Evolutionary conservation across 1,140 invertebrate genomes (phyloP), one percentile per base, ranked within the genome.

Genomic region (Leptopilina clavipes): DNA sequence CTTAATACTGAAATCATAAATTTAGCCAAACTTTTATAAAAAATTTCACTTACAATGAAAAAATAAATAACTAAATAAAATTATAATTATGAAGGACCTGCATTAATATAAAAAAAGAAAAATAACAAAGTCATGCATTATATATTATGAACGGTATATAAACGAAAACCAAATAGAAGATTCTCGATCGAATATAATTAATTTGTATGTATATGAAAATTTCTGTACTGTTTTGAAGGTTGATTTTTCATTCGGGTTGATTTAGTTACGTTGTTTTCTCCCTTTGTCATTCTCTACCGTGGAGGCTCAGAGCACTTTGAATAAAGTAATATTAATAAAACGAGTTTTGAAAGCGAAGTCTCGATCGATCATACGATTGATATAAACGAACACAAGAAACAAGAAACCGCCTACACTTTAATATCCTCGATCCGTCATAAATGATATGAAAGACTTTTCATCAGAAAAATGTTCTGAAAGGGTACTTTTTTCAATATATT

Each of bases 281-380:
- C 14, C 1, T 3, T 14, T 65, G 12, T 65, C 22, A 65, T 37
- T 25, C 25, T 25, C 25, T 31, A 31, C 25, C 25, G 25, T n/a
- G 25, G 25, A 31, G 25, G n/a, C 25, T 19, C 22, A 31, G 14
- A 65, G 25, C 14, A 65, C 11, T 31, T 37, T 25, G 59, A 65
- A 65, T 65, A 31, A 31, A 65, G 22, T 31, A n/a, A n/a, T 65
- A 65, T 65, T 65, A 65, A 65, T 65, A 65, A 65, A 65, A 65
- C 25, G 11, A 65, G 59, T 31, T 65, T 65, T 6, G 59, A 65
- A 65, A 31, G 25, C 2, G 3, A 3, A 25, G 19, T 1, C 3
- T 65, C 59, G 59, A 65, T 65, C 59, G 59, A 65, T 65, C 59
- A 37, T 7, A 6, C 25, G 59, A 65, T 8, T 37, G 59, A n/a